These are phyloP conservation scores for Argyrosomus japonicus DNA, from an alignment of 2,113 vertebrate species.

Conservation along the genomic window DNA sequence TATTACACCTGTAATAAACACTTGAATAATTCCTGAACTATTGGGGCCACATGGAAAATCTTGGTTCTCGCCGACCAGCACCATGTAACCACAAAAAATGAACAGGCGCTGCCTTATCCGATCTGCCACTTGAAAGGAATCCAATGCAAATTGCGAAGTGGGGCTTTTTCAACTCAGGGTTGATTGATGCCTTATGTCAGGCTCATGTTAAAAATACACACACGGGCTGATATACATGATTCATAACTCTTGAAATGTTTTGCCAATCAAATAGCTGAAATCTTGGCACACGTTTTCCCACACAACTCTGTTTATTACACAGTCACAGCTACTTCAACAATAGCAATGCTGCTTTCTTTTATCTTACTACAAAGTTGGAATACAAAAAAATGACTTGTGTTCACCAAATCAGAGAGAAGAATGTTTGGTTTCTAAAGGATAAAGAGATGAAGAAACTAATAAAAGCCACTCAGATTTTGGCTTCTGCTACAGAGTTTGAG, in stretches of 20 bases:
- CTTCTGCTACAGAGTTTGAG: slow-evolving; percentile 1
- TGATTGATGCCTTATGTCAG: slow-evolving; percentile 70
- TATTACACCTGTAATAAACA: slow-evolving; percentile 74
- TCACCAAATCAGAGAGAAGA: not conserved
- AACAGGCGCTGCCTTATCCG: slow-evolving; percentile 63
- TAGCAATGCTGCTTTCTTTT: not conserved
- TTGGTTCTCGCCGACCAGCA: slow-evolving; percentile 38
- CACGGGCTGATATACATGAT: slow-evolving; percentile 44
- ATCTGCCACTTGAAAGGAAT: slow-evolving; percentile 69
- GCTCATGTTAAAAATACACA: slow-evolving; percentile 53
- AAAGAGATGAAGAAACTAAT: slow-evolving; percentile 20
- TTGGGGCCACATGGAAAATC: slow-evolving; percentile 65
- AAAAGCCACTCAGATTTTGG: slow-evolving; percentile 29
- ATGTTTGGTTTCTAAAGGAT: slow-evolving; percentile 42
- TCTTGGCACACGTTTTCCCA: slow-evolving; percentile 24
- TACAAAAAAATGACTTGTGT: not conserved
- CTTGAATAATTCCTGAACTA: slow-evolving; percentile 45
- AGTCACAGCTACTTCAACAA: slow-evolving; percentile 31
- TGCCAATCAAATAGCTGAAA: slow-evolving; percentile 41
- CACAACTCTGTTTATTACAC: slow-evolving; percentile 23
- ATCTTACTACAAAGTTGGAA: slow-evolving; percentile 1
- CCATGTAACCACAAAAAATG: slow-evolving; percentile 60
- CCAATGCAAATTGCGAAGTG: slow-evolving; percentile 60
- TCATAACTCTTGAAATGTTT: slow-evolving; percentile 50
- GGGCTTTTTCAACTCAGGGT: slow-evolving; percentile 37